Percentiles rank a stretch among this genome's conserved stretches.
phyloP scores from a whole-genome alignment of 2,888 invertebrate genomes.

The Drosophila prolongata region DNA sequence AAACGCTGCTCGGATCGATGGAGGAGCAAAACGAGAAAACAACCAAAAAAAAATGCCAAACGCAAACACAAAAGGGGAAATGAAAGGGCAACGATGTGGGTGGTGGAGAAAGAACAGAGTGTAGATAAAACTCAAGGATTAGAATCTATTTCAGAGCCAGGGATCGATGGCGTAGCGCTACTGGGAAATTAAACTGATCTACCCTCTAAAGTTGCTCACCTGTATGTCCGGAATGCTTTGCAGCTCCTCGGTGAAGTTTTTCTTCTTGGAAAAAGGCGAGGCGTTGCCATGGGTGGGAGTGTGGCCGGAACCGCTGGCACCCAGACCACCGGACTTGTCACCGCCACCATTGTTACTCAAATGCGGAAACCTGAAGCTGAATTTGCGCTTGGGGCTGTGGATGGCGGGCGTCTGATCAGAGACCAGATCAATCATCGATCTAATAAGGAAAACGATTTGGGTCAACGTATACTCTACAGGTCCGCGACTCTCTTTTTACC shows the following conservation, averaged over 20 bases:
- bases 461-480: too few relatives aligned
- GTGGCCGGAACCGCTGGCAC: constrained; percentile 49
- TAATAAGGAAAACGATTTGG: constrained; percentile 48
- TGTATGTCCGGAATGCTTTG: constrained; percentile 94
- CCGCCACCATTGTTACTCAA: constrained; percentile 74
- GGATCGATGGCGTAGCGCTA: constrained; percentile 11
- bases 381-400: constrained; percentile 90
- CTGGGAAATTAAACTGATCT: constrained; percentile 4
- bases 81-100: constrained; percentile 50
- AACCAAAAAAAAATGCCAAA: constrained; percentile 54
- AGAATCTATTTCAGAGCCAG: constrained; percentile 41
- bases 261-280: constrained; percentile 85
- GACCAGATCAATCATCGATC: constrained; percentile 87
- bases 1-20: constrained; percentile 83
- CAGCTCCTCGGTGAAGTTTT: constrained; percentile 96
- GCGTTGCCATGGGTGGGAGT: constrained; percentile 82
- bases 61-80: constrained; percentile 49
- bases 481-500: constrained; percentile 81
- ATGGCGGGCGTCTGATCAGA: constrained; percentile 86
- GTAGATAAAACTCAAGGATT: constrained; percentile 56
- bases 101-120: constrained; percentile 42
- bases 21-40: constrained; percentile 38
- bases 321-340: constrained; percentile 68
- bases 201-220: constrained; percentile 85
- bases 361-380: constrained; percentile 90